Evolutionary conservation across 2,797 vertebrate species (phyloP), one percentile per base, ranked within the genome.

Genomic region (Crenichthys baileyi): DNA sequence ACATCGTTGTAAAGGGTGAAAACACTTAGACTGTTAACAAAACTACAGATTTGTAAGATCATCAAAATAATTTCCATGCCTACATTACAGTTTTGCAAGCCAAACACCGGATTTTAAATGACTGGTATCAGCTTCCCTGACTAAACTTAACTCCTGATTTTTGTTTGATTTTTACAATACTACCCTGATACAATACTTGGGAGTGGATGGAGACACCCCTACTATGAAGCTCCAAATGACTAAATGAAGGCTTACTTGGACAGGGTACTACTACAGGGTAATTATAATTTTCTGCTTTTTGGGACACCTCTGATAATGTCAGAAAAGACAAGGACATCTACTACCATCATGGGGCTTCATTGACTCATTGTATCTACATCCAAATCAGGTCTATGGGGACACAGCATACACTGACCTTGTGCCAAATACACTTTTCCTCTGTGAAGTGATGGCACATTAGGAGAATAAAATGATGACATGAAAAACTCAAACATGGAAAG

Each of bases 261-360:
- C 24, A 56, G 16, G 53, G 77, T 60, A 65, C 13, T 5, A 22
- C 53, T 58, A 79, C 85, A 81, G 74, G 9, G 44, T 44, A 76
- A 70, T 61, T 75, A 51, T 76, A 77, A 89, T 89, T 90, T 88
- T 77, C 73, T 73, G 70, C 82, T 88, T 84, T 89, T 88, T 88
- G 84, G 91, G 89, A 94, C 93, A 94, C 93, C 90, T 89, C 84
- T 86, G 85, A 89, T 90, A 88, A 93, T 90, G 91, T 93, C 90
- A 90, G 60, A 51, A 88, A 81, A 84, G 85, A 92, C 93, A 91
- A 93, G 88, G 92, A 87, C 88, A 92, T 92, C 87, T 91, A 84
- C 74, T 90, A 83, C 87, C 83, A 83, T 90, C 83, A 82, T 89
- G 86, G 77, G 2, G 50, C 80, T 82, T 80, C 87, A 92, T 91